A percentile compares a stretch with the other conserved stretches of the same genome.
These are phyloP conservation scores for Sebastes kiyomatsui DNA, from an alignment of 2,797 vertebrate species.

Conservation along the genomic window DNA sequence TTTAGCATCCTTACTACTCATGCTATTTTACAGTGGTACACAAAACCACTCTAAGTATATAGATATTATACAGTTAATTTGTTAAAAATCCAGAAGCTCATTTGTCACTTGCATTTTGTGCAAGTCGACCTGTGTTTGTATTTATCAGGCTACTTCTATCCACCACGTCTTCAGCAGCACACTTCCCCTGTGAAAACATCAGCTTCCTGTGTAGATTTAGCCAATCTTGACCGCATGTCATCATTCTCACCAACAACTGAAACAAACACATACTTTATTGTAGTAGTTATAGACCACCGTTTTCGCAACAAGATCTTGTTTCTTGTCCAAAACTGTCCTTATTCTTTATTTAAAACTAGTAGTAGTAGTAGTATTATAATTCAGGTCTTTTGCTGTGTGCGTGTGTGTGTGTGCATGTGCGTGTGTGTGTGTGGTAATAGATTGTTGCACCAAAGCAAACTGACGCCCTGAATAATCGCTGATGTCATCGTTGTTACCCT, in stretches of 20 bases:
- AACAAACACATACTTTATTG: background rate
- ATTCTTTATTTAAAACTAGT: background rate
- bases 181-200: conserved; percentile 13
- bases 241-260: background rate
- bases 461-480: background rate
- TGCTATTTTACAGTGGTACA: background rate
- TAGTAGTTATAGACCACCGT: background rate
- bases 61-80: background rate
- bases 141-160: background rate
- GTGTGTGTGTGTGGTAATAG: background rate
- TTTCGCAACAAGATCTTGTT: background rate
- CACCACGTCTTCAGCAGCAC: background rate
- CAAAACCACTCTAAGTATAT: background rate
- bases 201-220: conserved; percentile 27
- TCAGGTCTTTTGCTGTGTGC: background rate
- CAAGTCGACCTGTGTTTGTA: background rate
- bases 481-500: background rate
- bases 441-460: background rate
- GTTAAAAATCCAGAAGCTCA: background rate
- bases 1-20: background rate
- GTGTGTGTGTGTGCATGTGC: background rate
- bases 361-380: background rate
- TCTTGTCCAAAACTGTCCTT: background rate
- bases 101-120: background rate
- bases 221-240: background rate